Percentiles rank a stretch among this genome's conserved stretches.
Evolutionary conservation across 2,888 invertebrate genomes (phyloP).

Genomic region (Eristalis intricaria): DNA sequence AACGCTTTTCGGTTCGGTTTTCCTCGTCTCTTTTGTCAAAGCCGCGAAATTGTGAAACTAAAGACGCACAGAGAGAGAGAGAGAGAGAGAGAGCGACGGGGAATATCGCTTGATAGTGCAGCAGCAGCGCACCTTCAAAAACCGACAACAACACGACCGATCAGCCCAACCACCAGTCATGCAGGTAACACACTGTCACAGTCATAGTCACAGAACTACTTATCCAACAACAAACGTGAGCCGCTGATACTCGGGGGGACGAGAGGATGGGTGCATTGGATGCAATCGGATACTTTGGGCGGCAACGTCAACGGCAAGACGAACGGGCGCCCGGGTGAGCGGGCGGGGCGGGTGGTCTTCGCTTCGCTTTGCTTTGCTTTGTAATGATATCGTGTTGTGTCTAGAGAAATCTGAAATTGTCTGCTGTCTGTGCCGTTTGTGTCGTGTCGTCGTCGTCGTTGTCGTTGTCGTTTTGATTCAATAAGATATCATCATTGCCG

Average conservation of each 20-base stretch:
- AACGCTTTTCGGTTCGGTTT: slow-evolving; percentile 37
- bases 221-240: slow-evolving; percentile 37
- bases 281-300: slow-evolving; percentile 53
- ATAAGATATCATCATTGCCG: slow-evolving; percentile 58
- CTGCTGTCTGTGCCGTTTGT: slow-evolving; percentile 3
- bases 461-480: slow-evolving; percentile 41
- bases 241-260: not conserved
- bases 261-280: slow-evolving; percentile 1
- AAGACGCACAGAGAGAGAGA: slow-evolving; percentile 8
- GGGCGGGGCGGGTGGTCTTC: not conserved
- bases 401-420: slow-evolving; percentile 40
- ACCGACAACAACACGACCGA: not conserved
- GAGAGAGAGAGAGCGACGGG: not conserved
- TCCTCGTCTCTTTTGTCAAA: slow-evolving; percentile 25
- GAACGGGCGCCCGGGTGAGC: not conserved
- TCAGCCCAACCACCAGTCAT: not conserved
- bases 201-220: slow-evolving; percentile 26
- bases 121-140: slow-evolving; percentile 42
- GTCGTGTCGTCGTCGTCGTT: slow-evolving; percentile 36
- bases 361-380: slow-evolving; percentile 13
- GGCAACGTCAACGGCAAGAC: not conserved
- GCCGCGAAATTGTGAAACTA: slow-evolving; percentile 47
- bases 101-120: slow-evolving; percentile 42
- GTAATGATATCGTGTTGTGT: slow-evolving; percentile 51
- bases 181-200: not conserved